These are phyloP conservation scores for Antheraea mylitta DNA, from an alignment of 1,140 invertebrate genomes.

Conservation along the genomic window DNA sequence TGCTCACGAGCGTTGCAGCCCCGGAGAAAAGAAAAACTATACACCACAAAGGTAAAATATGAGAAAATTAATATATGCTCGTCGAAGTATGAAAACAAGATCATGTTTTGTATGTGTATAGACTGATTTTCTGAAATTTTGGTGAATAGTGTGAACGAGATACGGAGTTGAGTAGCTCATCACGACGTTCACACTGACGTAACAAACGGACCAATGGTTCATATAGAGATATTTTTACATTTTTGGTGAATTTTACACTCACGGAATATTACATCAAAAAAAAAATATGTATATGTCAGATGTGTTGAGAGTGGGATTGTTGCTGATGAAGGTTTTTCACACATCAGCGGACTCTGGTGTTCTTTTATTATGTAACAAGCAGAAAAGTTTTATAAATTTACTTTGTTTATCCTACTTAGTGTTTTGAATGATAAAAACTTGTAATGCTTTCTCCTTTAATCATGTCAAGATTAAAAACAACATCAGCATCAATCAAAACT, in stretches of 20 bases:
- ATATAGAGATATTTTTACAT: slow-evolving; percentile 72
- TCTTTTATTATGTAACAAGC: too few species aligned
- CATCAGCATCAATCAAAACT: too few species aligned
- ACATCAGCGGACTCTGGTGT: too few species aligned
- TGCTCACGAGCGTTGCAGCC: slow-evolving; percentile 45
- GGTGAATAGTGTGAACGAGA: slow-evolving; percentile 24
- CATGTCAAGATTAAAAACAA: too few species aligned
- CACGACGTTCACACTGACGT: slow-evolving; percentile 59
- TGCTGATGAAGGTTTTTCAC: too few species aligned
- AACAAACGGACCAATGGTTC: slow-evolving; percentile 66
- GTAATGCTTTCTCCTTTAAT: too few species aligned
- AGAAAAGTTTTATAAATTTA: too few species aligned
- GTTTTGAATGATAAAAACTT: too few species aligned
- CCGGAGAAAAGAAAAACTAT: slow-evolving; percentile 57
- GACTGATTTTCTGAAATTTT: slow-evolving; percentile 18
- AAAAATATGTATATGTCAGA: slow-evolving; percentile 46
- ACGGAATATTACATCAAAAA: slow-evolving; percentile 30
- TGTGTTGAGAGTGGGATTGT: slow-evolving; percentile 28
- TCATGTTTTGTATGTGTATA: slow-evolving; percentile 15
- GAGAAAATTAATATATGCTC: neutral
- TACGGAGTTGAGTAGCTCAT: slow-evolving; percentile 46
- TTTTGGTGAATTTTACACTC: slow-evolving; percentile 38
- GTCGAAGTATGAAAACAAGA: neutral
- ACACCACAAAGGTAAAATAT: slow-evolving; percentile 39
- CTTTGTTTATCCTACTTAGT: too few species aligned